These are phyloP conservation scores for Antigone vipio DNA, from an alignment of 2,113 vertebrate genomes.

Conservation along the genomic window DNA sequence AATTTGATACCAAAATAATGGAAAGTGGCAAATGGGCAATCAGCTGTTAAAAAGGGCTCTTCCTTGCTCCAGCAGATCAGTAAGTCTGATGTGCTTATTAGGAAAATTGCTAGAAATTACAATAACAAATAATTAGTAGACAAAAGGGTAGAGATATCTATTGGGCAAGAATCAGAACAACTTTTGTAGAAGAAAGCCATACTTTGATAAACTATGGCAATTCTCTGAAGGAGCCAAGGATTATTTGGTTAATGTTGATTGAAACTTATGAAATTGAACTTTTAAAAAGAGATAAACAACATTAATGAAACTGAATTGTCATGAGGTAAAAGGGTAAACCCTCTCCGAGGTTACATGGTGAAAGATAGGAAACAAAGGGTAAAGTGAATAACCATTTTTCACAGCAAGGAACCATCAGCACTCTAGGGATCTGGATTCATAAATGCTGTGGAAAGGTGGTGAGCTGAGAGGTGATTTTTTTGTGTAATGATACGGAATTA, in stretches of 20 bases:
- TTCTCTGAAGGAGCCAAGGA: background rate
- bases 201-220: background rate
- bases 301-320: background rate
- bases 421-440: background rate
- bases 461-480: background rate
- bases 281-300: background rate
- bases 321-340: background rate
- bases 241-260: background rate
- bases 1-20: background rate
- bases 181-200: background rate
- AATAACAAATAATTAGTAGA: background rate
- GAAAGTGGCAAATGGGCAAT: background rate
- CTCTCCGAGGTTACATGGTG: background rate
- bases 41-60: background rate
- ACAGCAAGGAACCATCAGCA: background rate
- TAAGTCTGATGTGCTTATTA: background rate
- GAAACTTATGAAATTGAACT: background rate
- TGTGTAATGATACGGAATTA: slow-evolving; percentile 4
- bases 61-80: background rate
- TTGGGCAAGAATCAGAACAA: background rate
- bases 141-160: background rate
- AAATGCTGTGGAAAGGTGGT: background rate
- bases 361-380: background rate
- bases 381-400: background rate
- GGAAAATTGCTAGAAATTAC: background rate